Evolutionary conservation across 2,888 invertebrate species (phyloP), one percentile per base, ranked within the genome.

Genomic region (Nomada goodeniana): DNA sequence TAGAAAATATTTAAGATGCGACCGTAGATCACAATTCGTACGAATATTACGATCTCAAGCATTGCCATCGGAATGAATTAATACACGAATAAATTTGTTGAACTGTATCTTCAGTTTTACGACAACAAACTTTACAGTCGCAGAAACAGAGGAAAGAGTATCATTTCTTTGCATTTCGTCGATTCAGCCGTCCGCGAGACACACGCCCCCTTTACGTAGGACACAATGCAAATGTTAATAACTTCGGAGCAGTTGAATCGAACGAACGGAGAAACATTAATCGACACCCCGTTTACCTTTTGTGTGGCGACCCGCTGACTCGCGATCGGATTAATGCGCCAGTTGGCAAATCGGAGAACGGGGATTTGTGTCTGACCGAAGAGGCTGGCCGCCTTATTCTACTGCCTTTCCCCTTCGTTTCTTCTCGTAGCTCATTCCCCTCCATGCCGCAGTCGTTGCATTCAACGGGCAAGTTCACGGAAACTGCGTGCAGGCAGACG

Each of bases 401-500:
- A 29, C 18, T 47, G 23, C 50, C 47, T 29, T 29, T 67, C 50
- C 18, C 47, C 13, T 10, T 11, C 36, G 36, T 36, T 36, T 7
- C 18, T 50, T 36, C 23, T 26, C 18, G 26, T 20, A 20, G 9
- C 44, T 13, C 68, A 18, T 29, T 36, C 13, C 26, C 60, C 1
- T 1, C 26, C 26, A 20, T 47, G 36, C 53, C 50, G 50, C 59
- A 18, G 42, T 20, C 55, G 61, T 68, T 63, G 80, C 80, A 72
- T 78, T 78, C 52, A 79, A 53, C 44, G 57, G 72, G 29, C 78
- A 63, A 72, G 72, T 71, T 78, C 76, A 72, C 73, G 81, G 86
- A 75, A 84, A 86, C 86, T 74, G 72, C 86, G 86, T 82, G 84
- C 84, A 69, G 63, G 71, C 81, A 73, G 77, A 80, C 78, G 84